Percentiles rank a stretch among this genome's conserved stretches.
Conservation (phyloP, 2,797 vertebrate species). For the Myotis myotis region DNA sequence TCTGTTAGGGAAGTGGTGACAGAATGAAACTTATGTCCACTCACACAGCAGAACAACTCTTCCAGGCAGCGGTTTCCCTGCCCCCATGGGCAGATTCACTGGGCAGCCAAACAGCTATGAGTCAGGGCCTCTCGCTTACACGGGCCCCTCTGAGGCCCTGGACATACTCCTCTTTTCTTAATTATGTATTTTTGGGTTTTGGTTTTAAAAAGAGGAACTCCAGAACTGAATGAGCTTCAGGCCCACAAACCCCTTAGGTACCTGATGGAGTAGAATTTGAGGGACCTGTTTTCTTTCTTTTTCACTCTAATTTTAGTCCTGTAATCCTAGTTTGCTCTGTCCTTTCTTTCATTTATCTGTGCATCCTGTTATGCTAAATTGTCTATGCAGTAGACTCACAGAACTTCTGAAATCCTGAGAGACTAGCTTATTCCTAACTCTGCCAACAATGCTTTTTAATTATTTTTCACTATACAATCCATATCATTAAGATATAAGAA, state of each 20-base stretch:
- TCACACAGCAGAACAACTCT: not conserved
- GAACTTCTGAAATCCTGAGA: not conserved
- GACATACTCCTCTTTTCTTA: not conserved
- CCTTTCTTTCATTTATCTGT: not conserved
- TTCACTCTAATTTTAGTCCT: not conserved
- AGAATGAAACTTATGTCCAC: not conserved
- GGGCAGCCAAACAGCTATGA: not conserved
- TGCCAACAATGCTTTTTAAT: not conserved
- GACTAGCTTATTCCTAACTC: not conserved
- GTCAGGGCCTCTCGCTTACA: not conserved
- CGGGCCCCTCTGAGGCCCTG: not conserved
- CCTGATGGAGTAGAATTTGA: not conserved
- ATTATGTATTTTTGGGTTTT: not conserved
- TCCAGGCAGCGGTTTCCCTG: not conserved
- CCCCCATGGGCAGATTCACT: not conserved
- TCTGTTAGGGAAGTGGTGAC: not conserved
- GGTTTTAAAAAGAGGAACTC: not conserved
- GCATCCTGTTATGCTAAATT: not conserved
- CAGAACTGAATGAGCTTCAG: not conserved
- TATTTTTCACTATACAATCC: not conserved
- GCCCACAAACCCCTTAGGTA: not conserved
- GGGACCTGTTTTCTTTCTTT: not conserved
- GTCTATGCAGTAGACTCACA: not conserved
- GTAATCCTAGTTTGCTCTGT: not conserved
- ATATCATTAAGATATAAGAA: not conserved